Base-by-base conservation (phyloP, 2,888 invertebrate species). In the Oxycera nigricornis region DNA sequence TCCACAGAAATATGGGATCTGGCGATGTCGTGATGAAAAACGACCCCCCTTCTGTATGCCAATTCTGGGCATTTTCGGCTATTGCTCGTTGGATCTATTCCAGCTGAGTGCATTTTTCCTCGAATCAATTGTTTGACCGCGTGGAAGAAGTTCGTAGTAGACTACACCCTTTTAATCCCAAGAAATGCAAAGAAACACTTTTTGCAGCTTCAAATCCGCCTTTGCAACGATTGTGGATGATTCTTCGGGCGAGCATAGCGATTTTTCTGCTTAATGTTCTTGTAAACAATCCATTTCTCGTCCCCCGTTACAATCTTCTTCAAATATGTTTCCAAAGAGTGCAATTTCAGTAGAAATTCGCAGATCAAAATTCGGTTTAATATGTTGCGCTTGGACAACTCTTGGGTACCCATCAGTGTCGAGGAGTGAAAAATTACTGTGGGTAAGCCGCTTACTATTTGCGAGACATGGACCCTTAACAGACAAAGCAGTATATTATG, bases 241-340 rank as follows among this genome's bases (percentile, higher is more conserved):
- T 52, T 73, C 72, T 72, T 67, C 75, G 50, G 57, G 67, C 31
- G 76, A 76, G 17, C 74, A 67, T 72, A 73, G 75, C 55, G 75
- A 76, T 67, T 78, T 77, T 77, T 78, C 78, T 73, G 77, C 78
- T 35, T 74, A 73, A 20, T 76, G 77, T n/a, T 50, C 14, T n/a
- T 50, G 50, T 50, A 14, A 50, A 50, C 50, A 17, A 50, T 17
- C 9, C 17, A 50, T 50, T 50, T 50, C 14, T 50, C 17, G 50
- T 50, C 50, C 17, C 50, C 50, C 17, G 50, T 50, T 14, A 77
- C 50, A 73, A 79, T 74, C 39, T 72, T 67, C 35, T 79, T 78
- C 55, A 77, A 46, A 78, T 78, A 78, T 79, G 75, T 74, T 2
- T 77, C 75, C 59, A 76, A 77, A 77, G 78, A 26, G 35, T 78